Conservation (phyloP, 2,888 invertebrate species). For the Amblyteles armatorius region DNA sequence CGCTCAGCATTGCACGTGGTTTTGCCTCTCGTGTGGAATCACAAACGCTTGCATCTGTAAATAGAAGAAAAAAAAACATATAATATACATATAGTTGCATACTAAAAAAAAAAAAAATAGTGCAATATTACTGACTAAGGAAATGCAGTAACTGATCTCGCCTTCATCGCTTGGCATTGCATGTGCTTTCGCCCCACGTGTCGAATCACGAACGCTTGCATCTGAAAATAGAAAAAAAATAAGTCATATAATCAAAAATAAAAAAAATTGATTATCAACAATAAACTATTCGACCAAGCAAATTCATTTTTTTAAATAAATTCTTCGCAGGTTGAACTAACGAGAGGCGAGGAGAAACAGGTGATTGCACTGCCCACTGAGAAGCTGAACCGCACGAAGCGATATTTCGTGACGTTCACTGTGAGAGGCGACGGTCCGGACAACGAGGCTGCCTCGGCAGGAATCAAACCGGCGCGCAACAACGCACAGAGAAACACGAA, state of each 20-base stretch:
- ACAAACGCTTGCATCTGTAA: not conserved
- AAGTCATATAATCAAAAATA: not conserved
- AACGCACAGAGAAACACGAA: conserved; percentile 78
- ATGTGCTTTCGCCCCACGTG: no score
- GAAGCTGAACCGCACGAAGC: conserved; percentile 94
- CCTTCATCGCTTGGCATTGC: no score
- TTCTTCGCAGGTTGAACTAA: conserved; percentile 88
- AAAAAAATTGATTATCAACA: not conserved
- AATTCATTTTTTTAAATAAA: not conserved
- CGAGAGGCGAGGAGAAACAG: conserved; percentile 93
- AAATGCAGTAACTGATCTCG: not conserved
- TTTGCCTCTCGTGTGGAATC: not conserved
- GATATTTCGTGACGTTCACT: conserved; percentile 97
- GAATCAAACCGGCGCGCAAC: conserved; percentile 80
- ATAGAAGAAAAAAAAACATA: no score
- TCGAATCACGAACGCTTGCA: not conserved
- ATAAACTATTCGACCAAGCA: not conserved
- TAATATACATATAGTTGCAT: no score
- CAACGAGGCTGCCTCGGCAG: conserved; percentile 71
- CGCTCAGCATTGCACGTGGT: not conserved
- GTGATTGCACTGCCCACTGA: conserved; percentile 95
- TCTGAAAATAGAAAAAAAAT: conserved; percentile 4
- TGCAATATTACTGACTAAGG: no score
- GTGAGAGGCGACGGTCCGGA: conserved; percentile 90
- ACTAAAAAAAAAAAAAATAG: no score